A percentile compares a stretch with the other conserved stretches of the same genome.
Conservation (phyloP, 2,113 vertebrate species). For the Gymnobelideus leadbeateri region DNA sequence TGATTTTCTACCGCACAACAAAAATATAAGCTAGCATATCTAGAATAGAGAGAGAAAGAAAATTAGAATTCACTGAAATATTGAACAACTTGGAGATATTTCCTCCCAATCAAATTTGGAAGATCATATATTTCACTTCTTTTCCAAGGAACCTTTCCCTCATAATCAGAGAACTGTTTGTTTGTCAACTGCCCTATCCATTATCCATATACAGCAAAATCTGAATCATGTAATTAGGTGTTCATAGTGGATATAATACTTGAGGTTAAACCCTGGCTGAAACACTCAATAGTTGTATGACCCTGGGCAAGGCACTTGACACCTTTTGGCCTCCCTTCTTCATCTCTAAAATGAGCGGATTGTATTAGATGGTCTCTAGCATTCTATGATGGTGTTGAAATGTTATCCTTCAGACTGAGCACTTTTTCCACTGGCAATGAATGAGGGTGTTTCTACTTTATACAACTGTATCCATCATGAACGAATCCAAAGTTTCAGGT, state of each 20-base stretch:
- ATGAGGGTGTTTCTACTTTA: not conserved
- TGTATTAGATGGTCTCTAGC: not conserved
- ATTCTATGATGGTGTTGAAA: slow-evolving; percentile 29
- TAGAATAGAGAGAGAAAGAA: slow-evolving; percentile 78
- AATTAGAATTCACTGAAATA: slow-evolving; percentile 37
- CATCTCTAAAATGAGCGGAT: not conserved
- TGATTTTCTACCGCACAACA: slow-evolving; percentile 91
- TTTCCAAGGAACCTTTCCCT: not conserved
- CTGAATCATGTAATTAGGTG: not conserved
- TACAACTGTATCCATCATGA: not conserved
- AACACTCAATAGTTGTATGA: not conserved
- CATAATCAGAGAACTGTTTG: not conserved
- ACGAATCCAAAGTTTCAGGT: not conserved
- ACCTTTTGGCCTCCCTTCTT: not conserved
- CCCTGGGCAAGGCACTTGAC: not conserved
- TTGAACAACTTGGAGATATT: slow-evolving; percentile 2
- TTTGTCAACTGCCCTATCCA: not conserved
- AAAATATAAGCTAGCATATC: slow-evolving; percentile 97
- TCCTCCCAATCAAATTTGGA: not conserved
- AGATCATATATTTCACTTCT: not conserved
- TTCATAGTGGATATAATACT: not conserved
- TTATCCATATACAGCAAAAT: not conserved
- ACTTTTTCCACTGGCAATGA: not conserved
- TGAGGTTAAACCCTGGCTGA: not conserved
- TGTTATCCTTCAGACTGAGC: not conserved